Evolutionary conservation across 2,888 invertebrate genomes (phyloP), one percentile per base, ranked within the genome.

Genomic region (Smittia sp.): DNA sequence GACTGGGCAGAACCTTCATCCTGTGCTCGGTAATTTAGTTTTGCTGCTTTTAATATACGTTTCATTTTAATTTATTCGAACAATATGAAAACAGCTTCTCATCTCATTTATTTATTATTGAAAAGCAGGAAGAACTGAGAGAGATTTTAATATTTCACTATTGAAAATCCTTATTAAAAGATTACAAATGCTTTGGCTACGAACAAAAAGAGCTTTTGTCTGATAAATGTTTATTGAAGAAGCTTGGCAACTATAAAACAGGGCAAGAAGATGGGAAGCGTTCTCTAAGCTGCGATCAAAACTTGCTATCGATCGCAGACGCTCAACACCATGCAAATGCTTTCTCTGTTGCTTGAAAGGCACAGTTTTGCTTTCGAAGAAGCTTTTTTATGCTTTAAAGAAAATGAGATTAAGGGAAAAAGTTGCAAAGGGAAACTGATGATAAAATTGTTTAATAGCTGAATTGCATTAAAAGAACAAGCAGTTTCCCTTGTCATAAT

Each of bases 11-110:
- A 13, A n/a, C 15, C 6, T 52, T 15, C 7, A 58, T 58, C 58
- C 58, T 58, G 2, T 58, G 18, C 22, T 58, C 18, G 7, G 58
- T 58, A 58, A 58, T 58, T 58, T 58, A 58, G 22, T 58, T 58
- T 58, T 58, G 20, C 18, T 4, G 3, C 13, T 58, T 58, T 58
- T 58, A 58, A 58, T 22, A 11, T 46, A 46, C n/a, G 6, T 46
- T 46, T 46, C 2, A 32, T 46, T 46, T 46, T 38, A 38, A 38
- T 38, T 38, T 38, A 38, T 38, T 38, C 38, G 6, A 58, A 58
- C 58, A 58, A 58, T 58, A 22, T 22, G 58, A 58, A 58, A 58
- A 58, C 58, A 58, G 58, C 9, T 18, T 58, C 22, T 58, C 32
- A 46, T 46, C 15, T 58, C 9, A 58, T 58, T 58, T 58, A 13